Evolutionary conservation across 1,140 invertebrate species (phyloP).

Genomic region (Rhagoletis zephyria): DNA sequence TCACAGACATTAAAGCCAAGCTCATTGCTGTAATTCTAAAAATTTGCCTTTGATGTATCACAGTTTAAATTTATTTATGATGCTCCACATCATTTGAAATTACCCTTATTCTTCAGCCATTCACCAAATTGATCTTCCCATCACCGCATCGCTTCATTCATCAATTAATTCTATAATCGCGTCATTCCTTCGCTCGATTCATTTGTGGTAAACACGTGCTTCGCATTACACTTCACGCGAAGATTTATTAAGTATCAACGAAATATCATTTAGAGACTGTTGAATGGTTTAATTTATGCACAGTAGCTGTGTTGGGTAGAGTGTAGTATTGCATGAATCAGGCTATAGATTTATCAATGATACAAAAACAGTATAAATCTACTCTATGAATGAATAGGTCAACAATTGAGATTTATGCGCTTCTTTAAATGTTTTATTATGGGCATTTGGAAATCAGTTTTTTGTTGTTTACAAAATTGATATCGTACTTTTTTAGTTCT

Average conservation of each 20-base stretch:
- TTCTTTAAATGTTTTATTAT: conserved; percentile 35
- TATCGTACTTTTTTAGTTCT: too few relatives aligned
- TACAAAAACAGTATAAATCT: neutral
- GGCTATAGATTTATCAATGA: conserved; percentile 45
- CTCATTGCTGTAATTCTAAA: neutral
- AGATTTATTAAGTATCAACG: conserved; percentile 28
- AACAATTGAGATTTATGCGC: conserved; percentile 31
- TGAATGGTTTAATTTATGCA: conserved; percentile 43
- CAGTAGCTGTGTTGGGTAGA: neutral
- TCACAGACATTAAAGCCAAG: neutral
- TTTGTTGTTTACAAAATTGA: too few relatives aligned
- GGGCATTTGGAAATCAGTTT: too few relatives aligned
- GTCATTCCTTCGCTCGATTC: neutral
- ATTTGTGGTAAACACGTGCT: conserved; percentile 40
- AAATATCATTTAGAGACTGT: conserved; percentile 31
- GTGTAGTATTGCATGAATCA: neutral
- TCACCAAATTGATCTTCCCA: neutral
- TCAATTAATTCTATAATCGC: conserved; percentile 15
- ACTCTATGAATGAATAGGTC: conserved; percentile 35
- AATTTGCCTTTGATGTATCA: neutral
- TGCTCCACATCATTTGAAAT: neutral
- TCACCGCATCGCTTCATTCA: neutral
- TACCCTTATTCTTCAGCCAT: neutral
- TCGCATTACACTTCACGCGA: conserved; percentile 38
- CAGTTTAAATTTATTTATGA: neutral